These are phyloP conservation scores for Numida meleagris DNA, from an alignment of 2,113 vertebrate species.

Conservation along the genomic window DNA sequence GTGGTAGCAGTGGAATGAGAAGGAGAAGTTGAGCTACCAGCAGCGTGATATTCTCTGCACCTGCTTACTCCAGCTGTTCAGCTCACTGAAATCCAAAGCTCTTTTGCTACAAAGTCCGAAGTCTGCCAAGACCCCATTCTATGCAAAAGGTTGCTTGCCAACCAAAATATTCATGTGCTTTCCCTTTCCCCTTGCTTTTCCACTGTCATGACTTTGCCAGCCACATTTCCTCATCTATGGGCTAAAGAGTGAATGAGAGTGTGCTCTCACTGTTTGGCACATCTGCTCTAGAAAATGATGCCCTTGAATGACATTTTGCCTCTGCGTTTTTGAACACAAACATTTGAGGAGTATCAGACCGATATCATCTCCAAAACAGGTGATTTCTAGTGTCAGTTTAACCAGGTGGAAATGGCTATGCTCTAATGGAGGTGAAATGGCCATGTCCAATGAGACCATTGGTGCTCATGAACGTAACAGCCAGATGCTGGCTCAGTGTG, in stretches of 20 bases:
- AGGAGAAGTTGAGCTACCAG: neutral
- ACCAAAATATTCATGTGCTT: neutral
- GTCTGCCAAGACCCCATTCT: neutral
- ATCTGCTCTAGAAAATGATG: rapidly evolving
- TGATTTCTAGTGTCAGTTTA: neutral
- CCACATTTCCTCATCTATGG: neutral
- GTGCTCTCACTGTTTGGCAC: rapidly evolving
- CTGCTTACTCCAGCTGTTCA: neutral
- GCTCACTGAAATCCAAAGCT: neutral
- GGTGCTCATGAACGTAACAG: neutral
- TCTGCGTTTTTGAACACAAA: neutral
- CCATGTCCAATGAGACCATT: neutral
- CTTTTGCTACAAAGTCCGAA: neutral
- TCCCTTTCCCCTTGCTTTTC: neutral
- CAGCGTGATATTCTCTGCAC: neutral
- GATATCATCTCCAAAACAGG: neutral
- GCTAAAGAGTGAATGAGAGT: neutral
- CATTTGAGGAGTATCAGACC: neutral
- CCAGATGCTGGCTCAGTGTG: neutral
- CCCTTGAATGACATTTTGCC: neutral
- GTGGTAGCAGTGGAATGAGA: neutral
- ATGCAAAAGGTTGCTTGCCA: neutral
- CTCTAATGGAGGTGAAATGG: neutral
- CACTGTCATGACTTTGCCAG: neutral
- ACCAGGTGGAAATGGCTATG: neutral